phyloP scores from a whole-genome alignment of 2,797 vertebrate genomes.

The Halcyon leucocephala region DNA sequence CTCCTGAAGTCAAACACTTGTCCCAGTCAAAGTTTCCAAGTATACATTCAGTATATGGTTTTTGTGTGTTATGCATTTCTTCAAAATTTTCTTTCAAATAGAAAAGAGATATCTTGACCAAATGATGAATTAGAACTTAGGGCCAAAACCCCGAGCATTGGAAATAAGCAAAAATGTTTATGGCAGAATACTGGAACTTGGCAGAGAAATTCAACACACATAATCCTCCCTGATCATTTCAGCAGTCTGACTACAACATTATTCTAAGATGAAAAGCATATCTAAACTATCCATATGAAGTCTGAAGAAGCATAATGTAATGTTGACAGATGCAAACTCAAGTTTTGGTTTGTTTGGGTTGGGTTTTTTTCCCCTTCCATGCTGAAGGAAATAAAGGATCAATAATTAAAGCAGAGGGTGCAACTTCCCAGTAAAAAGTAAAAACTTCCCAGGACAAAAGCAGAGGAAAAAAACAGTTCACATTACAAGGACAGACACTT shows the following conservation, averaged over 20 bases:
- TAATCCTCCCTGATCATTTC: neutral
- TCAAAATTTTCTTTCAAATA: neutral
- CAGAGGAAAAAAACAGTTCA: neutral
- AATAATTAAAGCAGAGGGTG: neutral
- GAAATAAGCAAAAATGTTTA: neutral
- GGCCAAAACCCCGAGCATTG: neutral
- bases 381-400: neutral
- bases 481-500: neutral
- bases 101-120: neutral
- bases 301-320: neutral
- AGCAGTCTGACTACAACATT: neutral
- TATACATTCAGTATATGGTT: neutral
- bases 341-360: neutral
- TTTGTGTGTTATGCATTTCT: neutral
- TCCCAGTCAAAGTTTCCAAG: neutral
- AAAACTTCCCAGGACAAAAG: neutral
- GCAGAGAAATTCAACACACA: neutral
- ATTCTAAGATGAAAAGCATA: neutral
- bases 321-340: too few relatives aligned
- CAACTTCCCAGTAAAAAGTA: neutral
- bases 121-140: neutral
- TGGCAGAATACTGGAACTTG: neutral
- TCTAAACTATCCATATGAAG: neutral
- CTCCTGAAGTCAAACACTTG: neutral
- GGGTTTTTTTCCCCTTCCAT: neutral